Evolutionary conservation across 1,140 invertebrate genomes (phyloP), one percentile per base, ranked within the genome.

Genomic region (Contarinia nasturtii): DNA sequence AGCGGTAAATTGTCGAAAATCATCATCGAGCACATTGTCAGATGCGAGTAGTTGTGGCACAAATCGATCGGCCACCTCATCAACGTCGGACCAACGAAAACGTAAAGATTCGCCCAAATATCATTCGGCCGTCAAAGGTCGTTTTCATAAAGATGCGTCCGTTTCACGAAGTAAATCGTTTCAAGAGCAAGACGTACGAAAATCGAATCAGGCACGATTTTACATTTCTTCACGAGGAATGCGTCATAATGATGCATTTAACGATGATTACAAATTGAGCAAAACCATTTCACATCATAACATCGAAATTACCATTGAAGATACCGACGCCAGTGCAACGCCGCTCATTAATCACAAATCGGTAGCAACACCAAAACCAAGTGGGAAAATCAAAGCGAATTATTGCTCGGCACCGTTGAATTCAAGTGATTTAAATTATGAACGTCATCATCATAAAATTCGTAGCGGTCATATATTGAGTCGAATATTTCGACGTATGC

Each of bases 261-360:
- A 57, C 48, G 48, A 61, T 45, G 57, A 63, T 49, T 47, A 55
- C 10, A 27, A 27, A 10, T 10, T 27, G 10, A 27, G 27, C 10
- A 27, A 27, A 27, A 43, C 41, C 8, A 48, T 59, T 22, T 60
- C 57, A 19, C 60, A 63, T 27, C 27, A 27, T 19, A 62, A 60
- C 49, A 63, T 63, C 45, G 60, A 63, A 47, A 63, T 63, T 7
- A 63, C 57, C 48, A 61, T 63, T 41, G 60, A 63, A 47, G 60
- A 63, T 10, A 27, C 27, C 10, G 27, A 27, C 27, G 27, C 27
- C 27, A 27, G 10, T 27, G 27, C 3, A 10, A 10, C 3, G 27
- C 4, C 3, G 27, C 27, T 10, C 27, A 27, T 27, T 10, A 27
- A 27, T 27, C 27, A 27, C 27, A 27, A 10, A 27, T 5, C 27